Percentiles rank a stretch among this genome's conserved stretches.
Conservation (phyloP, 2,113 vertebrate species). For the Isurus oxyrinchus region DNA sequence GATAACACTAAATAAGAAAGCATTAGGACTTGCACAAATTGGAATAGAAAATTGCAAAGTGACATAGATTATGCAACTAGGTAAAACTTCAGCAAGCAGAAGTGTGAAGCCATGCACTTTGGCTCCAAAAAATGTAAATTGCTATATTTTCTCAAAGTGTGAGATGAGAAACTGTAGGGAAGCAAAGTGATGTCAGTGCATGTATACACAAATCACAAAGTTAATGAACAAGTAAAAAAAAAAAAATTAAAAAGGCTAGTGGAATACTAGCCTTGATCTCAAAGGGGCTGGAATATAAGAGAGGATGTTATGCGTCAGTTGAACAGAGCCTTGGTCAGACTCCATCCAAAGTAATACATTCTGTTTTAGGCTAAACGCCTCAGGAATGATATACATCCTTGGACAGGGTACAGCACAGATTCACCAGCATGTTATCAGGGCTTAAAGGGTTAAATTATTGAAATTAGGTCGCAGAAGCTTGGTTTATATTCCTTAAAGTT, state of each 20-base stretch:
- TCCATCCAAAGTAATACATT: not conserved
- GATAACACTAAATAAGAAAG: not conserved
- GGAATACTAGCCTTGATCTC: not conserved
- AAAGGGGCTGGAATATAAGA: not conserved
- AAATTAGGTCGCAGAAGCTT: too few relatives aligned
- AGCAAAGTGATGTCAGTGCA: not conserved
- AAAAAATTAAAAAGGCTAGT: not conserved
- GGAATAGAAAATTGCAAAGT: not conserved
- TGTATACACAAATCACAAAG: not conserved
- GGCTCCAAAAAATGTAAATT: not conserved
- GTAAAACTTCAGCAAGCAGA: not conserved
- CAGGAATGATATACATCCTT: not conserved
- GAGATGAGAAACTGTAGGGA: not conserved
- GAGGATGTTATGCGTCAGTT: not conserved
- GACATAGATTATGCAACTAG: not conserved
- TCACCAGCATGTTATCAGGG: not conserved
- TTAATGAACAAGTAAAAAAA: not conserved
- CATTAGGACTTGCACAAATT: too few relatives aligned
- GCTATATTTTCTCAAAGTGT: not conserved
- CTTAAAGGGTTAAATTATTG: not conserved
- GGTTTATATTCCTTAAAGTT: too few relatives aligned
- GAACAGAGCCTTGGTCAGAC: not conserved
- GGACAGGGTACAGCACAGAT: not conserved
- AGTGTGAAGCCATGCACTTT: not conserved
- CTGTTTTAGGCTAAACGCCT: not conserved